phyloP scores from a whole-genome alignment of 2,888 invertebrate genomes.

The Orthosia cruda region DNA sequence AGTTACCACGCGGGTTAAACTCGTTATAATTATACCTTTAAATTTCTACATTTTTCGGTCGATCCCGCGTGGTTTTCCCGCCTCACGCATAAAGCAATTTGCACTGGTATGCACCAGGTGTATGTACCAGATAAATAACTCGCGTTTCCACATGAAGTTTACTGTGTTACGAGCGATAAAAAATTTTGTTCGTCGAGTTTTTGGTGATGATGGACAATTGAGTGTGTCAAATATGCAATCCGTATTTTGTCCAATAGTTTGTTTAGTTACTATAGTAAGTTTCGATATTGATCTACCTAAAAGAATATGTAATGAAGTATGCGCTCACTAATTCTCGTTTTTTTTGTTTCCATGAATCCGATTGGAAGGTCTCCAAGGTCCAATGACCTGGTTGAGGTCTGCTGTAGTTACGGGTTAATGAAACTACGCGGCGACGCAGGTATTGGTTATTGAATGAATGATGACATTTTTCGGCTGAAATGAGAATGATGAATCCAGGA shows the following conservation, averaged over 20 bases:
- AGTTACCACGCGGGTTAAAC: not conserved
- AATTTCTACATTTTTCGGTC: constrained; percentile 11
- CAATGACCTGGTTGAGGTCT: too few relatives aligned
- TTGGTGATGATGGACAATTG: not conserved
- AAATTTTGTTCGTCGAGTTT: not conserved
- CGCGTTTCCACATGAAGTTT: constrained; percentile 3
- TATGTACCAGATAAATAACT: constrained; percentile 19
- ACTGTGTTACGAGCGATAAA: constrained; percentile 19
- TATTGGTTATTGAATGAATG: too few relatives aligned
- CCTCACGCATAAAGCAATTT: constrained; percentile 10
- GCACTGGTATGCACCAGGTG: not conserved
- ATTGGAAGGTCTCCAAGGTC: too few relatives aligned
- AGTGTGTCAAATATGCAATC: not conserved
- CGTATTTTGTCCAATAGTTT: not conserved
- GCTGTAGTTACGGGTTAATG: too few relatives aligned
- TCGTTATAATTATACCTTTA: not conserved
- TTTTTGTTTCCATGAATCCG: too few relatives aligned
- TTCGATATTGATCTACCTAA: not conserved
- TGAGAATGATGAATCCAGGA: too few relatives aligned
- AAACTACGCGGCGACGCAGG: too few relatives aligned
- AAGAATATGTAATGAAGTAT: not conserved
- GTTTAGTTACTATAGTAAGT: too few relatives aligned
- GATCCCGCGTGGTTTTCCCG: not conserved
- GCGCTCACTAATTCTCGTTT: too few relatives aligned
- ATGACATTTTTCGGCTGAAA: too few relatives aligned